Conservation (phyloP, 2,888 invertebrate species). For the Apocheima hispidaria region DNA sequence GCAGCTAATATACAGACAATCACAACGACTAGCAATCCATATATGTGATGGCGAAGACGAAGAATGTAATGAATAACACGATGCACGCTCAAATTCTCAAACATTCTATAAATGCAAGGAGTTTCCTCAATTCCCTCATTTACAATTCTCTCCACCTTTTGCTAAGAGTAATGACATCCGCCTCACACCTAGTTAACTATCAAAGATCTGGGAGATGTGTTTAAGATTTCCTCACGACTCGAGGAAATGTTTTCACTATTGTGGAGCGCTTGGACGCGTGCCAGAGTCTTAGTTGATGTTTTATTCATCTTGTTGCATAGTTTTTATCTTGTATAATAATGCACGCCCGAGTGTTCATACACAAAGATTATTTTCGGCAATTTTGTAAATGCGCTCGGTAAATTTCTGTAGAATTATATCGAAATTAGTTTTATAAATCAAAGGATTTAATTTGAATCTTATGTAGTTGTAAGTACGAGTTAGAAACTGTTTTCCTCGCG, state of each 20-base stretch:
- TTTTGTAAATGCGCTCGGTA: conserved; percentile 21
- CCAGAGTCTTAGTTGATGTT: conserved; percentile 59
- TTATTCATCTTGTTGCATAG: conserved; percentile 59
- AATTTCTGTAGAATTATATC: conserved; percentile 15
- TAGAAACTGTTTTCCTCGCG: conserved; percentile 5
- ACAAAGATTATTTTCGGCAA: conserved; percentile 39
- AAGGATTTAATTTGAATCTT: conserved; percentile 8
- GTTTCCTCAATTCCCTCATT: conserved; percentile 10
- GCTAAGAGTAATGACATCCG: conserved; percentile 14
- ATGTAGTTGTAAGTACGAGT: conserved; percentile 2
- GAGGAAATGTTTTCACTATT: conserved; percentile 35
- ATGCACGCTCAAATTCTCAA: background rate
- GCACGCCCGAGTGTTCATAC: conserved; percentile 37
- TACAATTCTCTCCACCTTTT: conserved; percentile 15
- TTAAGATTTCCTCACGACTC: conserved; percentile 16
- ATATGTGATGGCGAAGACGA: background rate
- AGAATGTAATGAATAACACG: background rate
- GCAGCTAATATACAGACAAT: conserved; percentile 6
- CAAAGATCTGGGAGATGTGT: conserved; percentile 16
- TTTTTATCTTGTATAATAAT: conserved; percentile 54
- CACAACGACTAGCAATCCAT: too few relatives aligned
- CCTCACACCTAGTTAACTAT: conserved; percentile 28
- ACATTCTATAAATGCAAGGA: background rate
- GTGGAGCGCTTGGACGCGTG: conserved; percentile 48
- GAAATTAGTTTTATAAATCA: conserved; percentile 12